Evolutionary conservation across 2,113 vertebrate genomes (phyloP).

Genomic region (Plotosus lineatus): DNA sequence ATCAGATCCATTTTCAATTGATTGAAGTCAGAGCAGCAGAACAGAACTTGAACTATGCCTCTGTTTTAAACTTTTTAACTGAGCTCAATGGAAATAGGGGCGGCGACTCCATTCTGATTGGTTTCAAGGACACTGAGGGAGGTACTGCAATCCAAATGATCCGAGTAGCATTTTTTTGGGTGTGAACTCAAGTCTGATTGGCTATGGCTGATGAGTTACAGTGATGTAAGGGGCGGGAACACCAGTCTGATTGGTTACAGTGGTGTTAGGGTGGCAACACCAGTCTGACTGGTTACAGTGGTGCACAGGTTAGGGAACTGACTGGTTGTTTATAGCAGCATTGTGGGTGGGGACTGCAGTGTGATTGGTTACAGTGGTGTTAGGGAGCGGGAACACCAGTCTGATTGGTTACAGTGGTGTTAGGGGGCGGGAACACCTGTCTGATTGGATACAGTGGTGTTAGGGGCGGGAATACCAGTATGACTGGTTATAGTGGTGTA

Average conservation of each 20-base stretch:
- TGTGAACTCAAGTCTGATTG: neutral
- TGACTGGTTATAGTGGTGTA: neutral
- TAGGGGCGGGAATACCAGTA: neutral
- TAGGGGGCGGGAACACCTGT: fast-evolving
- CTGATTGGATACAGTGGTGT: neutral
- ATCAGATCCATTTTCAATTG: constrained; percentile 20
- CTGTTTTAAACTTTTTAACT: neutral
- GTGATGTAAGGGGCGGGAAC: neutral
- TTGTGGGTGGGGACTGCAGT: neutral
- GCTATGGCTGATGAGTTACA: neutral
- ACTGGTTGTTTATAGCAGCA: neutral
- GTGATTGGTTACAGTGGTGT: neutral
- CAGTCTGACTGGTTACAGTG: neutral
- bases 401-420: neutral
- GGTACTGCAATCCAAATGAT: neutral
- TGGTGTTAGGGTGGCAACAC: neutral
- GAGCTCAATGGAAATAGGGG: neutral
- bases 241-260: neutral
- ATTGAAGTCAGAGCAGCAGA: neutral
- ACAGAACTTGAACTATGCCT: neutral
- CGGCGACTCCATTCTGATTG: neutral
- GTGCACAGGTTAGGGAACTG: neutral
- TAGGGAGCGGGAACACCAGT: neutral
- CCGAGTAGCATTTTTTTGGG: neutral
- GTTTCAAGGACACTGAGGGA: neutral